Evolutionary conservation across 2,797 vertebrate genomes (phyloP), one percentile per base, ranked within the genome.

Genomic region (Phyllotis vaccarum): DNA sequence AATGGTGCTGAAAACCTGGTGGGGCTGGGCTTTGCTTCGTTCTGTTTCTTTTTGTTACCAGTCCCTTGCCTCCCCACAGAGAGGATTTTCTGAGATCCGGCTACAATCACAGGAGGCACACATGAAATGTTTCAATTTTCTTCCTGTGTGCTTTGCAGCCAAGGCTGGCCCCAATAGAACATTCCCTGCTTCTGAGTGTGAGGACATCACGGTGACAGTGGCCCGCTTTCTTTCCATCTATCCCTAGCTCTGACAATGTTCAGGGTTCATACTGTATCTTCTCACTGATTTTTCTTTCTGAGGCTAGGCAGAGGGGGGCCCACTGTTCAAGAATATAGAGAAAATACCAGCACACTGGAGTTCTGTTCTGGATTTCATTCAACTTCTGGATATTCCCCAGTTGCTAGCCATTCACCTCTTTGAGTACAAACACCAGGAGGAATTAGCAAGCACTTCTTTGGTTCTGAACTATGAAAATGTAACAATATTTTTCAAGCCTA

Each of bases 391-490:
- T 86, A 86, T 79, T 90, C 97, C 96, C 78, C 95, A 97, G 96
- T 94, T 95, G 94, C 91, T 79, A n/a, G 56, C 91, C 93, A 96
- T 92, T 93, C 94, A 95, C 92, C 94, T 90, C 83, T 96, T 97
- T 56, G 91, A 81, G 81, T 66, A 94, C 87, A 82, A 91, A 94
- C 64, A 80, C 82, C 79, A 82, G 96, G 79, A 88, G 86, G 97
- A 97, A 98, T 97, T 92, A 97, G 94, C 62, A 82, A 95, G 91
- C 75, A 95, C 93, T 98, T 97, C 82, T 89, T 60, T 94, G 97
- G 96, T 91, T 97, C 96, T 95, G 95, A 98, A 98, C 96, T 96
- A 94, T 49, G 96, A 93, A 97, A 94, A 95, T 64, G 91, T 62
- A 98, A 93, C 80, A 66, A 91, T 0, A 5, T 49, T 60, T 0